These are phyloP conservation scores for Hymenopus coronatus DNA, from an alignment of 2,888 invertebrate genomes.

Conservation along the genomic window DNA sequence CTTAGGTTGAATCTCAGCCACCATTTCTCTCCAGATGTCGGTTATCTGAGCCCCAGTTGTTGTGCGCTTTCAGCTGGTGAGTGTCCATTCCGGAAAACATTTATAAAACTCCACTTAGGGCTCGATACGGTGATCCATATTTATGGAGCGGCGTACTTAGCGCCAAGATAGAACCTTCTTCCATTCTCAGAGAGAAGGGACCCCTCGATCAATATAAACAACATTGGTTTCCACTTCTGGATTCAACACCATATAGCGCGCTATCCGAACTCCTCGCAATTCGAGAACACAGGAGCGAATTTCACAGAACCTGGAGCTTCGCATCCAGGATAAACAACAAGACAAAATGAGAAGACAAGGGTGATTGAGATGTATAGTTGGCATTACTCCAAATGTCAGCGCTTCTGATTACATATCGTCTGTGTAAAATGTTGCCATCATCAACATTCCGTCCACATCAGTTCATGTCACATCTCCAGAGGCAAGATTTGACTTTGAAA, in stretches of 20 bases:
- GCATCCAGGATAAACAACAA: neutral
- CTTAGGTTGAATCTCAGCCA: neutral
- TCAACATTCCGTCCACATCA: too few relatives aligned
- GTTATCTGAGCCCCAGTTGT: neutral
- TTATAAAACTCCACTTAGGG: neutral
- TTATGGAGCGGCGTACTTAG: neutral
- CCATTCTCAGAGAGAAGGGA: neutral
- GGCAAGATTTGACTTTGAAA: too few relatives aligned
- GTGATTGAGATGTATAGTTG: too few relatives aligned
- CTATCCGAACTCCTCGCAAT: neutral
- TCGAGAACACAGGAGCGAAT: neutral
- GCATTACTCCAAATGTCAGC: neutral
- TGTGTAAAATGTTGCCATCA: too few relatives aligned
- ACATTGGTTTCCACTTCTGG: conserved; percentile 18
- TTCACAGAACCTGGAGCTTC: neutral
- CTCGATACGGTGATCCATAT: neutral
- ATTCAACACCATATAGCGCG: conserved; percentile 12
- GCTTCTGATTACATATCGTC: too few relatives aligned
- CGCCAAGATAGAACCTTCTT: neutral
- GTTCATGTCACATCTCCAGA: too few relatives aligned
- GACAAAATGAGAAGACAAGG: neutral
- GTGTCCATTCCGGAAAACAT: neutral
- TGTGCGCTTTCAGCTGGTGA: neutral
- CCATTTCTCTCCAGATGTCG: neutral
- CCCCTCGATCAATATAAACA: conserved; percentile 12